Evolutionary conservation across 1,140 invertebrate species (phyloP).

Genomic region (Batillaria attramentaria): DNA sequence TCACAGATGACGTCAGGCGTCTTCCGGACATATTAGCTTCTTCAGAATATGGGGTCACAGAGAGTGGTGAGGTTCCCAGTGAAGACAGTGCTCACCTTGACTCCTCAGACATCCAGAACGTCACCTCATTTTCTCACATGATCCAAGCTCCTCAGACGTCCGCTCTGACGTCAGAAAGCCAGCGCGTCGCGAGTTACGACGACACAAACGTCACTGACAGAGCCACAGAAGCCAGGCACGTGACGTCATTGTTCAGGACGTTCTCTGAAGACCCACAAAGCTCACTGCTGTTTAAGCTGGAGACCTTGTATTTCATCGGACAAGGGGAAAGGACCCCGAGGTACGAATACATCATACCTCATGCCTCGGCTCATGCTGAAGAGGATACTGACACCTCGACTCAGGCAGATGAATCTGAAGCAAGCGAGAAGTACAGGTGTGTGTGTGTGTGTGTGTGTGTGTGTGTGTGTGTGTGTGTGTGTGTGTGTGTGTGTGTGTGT

Average conservation of each 20-base stretch:
- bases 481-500: slow-evolving; percentile 2
- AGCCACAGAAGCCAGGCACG: slow-evolving; percentile 15
- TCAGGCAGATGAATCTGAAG: neutral
- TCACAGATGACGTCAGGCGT: no score
- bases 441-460: neutral
- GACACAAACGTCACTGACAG: neutral
- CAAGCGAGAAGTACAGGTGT: neutral
- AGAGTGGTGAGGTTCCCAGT: no score
- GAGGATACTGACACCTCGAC: neutral
- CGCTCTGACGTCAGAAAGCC: neutral
- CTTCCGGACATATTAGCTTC: no score
- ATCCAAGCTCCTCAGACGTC: neutral
- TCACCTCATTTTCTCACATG: neutral
- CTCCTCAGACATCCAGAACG: no score
- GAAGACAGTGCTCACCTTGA: no score
- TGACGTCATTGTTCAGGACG: slow-evolving; percentile 10
- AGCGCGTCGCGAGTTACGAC: slow-evolving; percentile 21
- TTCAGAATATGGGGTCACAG: no score
- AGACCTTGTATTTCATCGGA: slow-evolving; percentile 16
- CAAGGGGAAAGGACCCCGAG: neutral
- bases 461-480: neutral
- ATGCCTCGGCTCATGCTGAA: neutral
- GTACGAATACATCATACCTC: neutral
- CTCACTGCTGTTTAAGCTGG: slow-evolving; percentile 16
- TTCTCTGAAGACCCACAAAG: slow-evolving; percentile 9